Base-by-base conservation (phyloP, 1,140 invertebrate genomes). In the Yoshiicerus persimilis region DNA sequence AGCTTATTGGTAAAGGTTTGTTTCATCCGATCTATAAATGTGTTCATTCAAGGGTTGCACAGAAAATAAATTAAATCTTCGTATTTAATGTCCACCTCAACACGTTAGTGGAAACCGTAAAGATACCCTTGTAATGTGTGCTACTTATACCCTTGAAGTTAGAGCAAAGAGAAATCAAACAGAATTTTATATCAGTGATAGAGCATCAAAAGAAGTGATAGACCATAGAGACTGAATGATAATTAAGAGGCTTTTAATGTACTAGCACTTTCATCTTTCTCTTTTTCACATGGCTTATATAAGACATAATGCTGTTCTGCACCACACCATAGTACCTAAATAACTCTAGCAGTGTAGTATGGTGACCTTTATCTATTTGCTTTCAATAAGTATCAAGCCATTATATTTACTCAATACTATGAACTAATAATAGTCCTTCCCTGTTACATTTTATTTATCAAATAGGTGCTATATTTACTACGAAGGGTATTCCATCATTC, bases 171-270 rank as follows among this genome's bases (percentile, higher is more conserved):
- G 32, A 75, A 87, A 86, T 86, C 88, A 89, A 87, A 87, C 84
- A 89, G 88, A 89, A 89, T 87, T 89, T 86, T 87, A 87, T 89
- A 87, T 89, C 86, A 89, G 80, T 83, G 56, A 70, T 77, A 64
- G 32, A 23, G 13, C 64, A 75, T 62, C 34, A 75, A 86, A 86
- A 30, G 36, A 39, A 87, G 86, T 87, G 87, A 75, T 84, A 77
- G 87, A 88, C 86, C 86, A 75, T 75, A 86, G 66, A 75, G 47
- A 75, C 66, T 70, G 32, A 75, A 80, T 86, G 84, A 88, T 88
- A 88, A 88, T 88, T 88, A 88, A 88, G 38, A 86, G 64, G 87
- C 87, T 88, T 88, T 87, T 87, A 87, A 66, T 80, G 47, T 66
- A 2, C 47, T 56, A 25, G 87, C 30, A 32, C 87, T 87, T 84